Evolutionary conservation across 2,888 invertebrate genomes (phyloP).

Genomic region (Stenotaenia linearis): DNA sequence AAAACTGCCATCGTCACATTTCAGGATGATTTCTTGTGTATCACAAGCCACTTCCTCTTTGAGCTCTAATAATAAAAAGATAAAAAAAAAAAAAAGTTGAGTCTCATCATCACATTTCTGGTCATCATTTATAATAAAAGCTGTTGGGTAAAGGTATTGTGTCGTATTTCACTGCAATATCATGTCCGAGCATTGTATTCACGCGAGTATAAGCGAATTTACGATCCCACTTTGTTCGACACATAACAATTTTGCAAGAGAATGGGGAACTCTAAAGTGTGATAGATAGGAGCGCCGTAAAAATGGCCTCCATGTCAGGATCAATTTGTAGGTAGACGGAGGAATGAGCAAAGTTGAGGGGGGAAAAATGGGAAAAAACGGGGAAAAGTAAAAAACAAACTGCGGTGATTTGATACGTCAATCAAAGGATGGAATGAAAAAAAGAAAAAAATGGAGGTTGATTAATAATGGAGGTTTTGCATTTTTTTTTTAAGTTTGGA

Average conservation of each 20-base stretch:
- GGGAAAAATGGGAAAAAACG: too few species aligned
- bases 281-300: not conserved
- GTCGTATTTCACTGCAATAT: not conserved
- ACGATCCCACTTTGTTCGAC: not conserved
- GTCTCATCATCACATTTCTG: not conserved
- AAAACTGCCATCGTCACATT: not conserved
- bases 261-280: not conserved
- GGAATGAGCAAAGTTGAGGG: too few species aligned
- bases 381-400: too few species aligned
- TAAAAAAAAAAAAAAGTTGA: not conserved
- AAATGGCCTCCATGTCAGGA: too few species aligned
- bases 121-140: not conserved
- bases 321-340: too few species aligned
- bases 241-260: not conserved
- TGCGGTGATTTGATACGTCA: too few species aligned
- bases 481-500: too few species aligned
- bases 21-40: not conserved
- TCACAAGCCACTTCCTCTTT: conserved; percentile 11
- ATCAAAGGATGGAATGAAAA: too few species aligned
- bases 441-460: too few species aligned
- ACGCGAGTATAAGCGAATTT: not conserved
- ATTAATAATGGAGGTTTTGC: too few species aligned
- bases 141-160: not conserved
- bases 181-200: not conserved
- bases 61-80: not conserved